phyloP scores from a whole-genome alignment of 92 coral and sea anemone species.

The Galaxea fascicularis region DNA sequence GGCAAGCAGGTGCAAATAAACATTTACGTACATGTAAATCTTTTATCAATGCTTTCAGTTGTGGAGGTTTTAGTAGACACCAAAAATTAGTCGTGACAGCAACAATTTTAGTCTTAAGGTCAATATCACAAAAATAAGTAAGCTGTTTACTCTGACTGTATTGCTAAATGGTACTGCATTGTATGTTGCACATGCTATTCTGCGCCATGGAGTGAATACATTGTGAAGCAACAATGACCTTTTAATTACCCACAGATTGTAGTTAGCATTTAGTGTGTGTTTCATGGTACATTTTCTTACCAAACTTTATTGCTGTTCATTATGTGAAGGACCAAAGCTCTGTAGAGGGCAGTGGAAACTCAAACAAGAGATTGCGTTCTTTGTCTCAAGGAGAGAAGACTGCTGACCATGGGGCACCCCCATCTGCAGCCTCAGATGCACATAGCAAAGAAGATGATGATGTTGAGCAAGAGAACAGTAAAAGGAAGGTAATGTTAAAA shows the following conservation, averaged over 20 bases:
- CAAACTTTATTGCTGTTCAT: background rate
- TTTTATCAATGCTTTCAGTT: too few relatives aligned
- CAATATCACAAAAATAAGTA: too few relatives aligned
- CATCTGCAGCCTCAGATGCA: slow-evolving; percentile 16
- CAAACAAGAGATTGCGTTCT: slow-evolving; percentile 34
- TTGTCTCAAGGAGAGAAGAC: slow-evolving; percentile 42
- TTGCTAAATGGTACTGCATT: too few relatives aligned
- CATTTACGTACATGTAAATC: too few relatives aligned
- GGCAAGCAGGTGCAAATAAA: too few relatives aligned
- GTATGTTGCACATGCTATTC: too few relatives aligned
- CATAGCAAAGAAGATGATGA: slow-evolving; percentile 48
- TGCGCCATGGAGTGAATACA: too few relatives aligned
- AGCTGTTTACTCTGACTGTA: too few relatives aligned
- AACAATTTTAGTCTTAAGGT: too few relatives aligned
- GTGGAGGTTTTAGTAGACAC: too few relatives aligned
- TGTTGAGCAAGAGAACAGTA: slow-evolving; percentile 2
- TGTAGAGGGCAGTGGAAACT: background rate
- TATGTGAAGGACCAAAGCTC: slow-evolving; percentile 24
- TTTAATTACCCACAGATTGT: background rate
- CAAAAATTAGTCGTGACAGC: too few relatives aligned
- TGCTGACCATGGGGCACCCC: background rate
- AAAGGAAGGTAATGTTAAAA: slow-evolving; percentile 13
- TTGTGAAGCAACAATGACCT: too few relatives aligned
- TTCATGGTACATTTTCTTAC: background rate
- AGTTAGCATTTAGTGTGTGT: background rate